phyloP scores from a whole-genome alignment of 2,113 vertebrate genomes.

The cattle (Bos taurus) region DNA sequence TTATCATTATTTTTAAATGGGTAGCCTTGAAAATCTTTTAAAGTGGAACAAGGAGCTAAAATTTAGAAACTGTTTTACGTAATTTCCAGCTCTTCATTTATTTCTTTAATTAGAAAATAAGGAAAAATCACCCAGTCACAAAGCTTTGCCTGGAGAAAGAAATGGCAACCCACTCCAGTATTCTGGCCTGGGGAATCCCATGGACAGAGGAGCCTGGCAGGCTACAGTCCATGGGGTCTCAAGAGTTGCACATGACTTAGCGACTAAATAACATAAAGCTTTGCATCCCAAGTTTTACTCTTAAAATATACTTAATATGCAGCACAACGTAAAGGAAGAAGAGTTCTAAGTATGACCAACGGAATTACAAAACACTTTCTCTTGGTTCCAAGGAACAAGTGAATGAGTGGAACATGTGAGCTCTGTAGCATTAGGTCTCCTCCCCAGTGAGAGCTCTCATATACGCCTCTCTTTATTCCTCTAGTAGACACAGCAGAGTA shows the following conservation, averaged over 20 bases:
- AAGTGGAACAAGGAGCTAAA: neutral
- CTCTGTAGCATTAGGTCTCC: accelerated
- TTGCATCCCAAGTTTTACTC: neutral
- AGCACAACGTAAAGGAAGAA: neutral
- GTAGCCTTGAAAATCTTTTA: neutral
- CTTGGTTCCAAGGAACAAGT: neutral
- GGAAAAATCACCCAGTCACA: neutral
- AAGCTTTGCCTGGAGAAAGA: neutral
- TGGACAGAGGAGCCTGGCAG: neutral
- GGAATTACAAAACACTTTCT: neutral
- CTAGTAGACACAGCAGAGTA: accelerated
- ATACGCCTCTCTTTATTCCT: neutral
- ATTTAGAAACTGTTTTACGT: neutral
- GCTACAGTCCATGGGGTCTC: neutral
- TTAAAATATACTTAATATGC: neutral
- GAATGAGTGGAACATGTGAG: neutral
- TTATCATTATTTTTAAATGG: neutral
- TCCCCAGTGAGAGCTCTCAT: accelerated
- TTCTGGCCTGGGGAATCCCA: neutral
- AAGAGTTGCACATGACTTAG: neutral
- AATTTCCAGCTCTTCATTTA: neutral
- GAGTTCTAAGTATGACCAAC: neutral
- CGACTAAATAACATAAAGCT: neutral
- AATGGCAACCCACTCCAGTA: neutral
- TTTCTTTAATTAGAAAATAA: neutral